These are phyloP conservation scores for Pangasius krempfi DNA, from an alignment of 2,797 vertebrate species.

Conservation along the genomic window DNA sequence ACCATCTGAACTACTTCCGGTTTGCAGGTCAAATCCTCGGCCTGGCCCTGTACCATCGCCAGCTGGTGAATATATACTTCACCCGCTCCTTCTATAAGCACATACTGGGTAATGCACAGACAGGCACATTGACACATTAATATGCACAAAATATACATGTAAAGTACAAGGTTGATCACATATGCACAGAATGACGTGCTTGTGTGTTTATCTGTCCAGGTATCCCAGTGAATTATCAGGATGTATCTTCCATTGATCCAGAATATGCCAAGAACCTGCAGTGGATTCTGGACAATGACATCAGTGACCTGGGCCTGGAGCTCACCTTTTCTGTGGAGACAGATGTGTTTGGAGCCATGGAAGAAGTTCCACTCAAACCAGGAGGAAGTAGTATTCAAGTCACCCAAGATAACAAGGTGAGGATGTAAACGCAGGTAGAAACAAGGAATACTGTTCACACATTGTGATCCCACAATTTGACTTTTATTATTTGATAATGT, in stretches of 20 bases:
- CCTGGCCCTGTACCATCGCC: slow-evolving; percentile 93
- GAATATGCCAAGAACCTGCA: slow-evolving; percentile 98
- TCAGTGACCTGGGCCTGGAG: slow-evolving; percentile 95
- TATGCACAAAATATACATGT: neutral
- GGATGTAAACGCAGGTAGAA: neutral
- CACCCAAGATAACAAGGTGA: slow-evolving; percentile 97
- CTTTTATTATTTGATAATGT: neutral
- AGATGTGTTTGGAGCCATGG: slow-evolving; percentile 97
- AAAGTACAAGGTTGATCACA: neutral
- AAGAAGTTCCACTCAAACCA: slow-evolving; percentile 93
- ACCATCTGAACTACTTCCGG: slow-evolving; percentile 95
- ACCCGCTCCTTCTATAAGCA: slow-evolving; percentile 99
- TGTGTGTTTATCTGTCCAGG: slow-evolving; percentile 72
- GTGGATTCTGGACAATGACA: slow-evolving; percentile 99
- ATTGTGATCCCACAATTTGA: neutral
- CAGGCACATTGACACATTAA: neutral
- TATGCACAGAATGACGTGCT: neutral
- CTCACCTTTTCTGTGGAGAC: slow-evolving; percentile 98
- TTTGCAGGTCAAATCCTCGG: slow-evolving; percentile 98
- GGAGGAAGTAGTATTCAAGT: slow-evolving; percentile 91
- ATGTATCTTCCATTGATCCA: slow-evolving; percentile 97
- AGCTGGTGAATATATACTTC: slow-evolving; percentile 98
- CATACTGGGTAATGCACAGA: slow-evolving; percentile 87
- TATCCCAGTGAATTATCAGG: slow-evolving; percentile 98
- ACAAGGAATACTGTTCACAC: neutral